phyloP scores from a whole-genome alignment of 2,113 vertebrate species.

The Cavia porcellus region DNA sequence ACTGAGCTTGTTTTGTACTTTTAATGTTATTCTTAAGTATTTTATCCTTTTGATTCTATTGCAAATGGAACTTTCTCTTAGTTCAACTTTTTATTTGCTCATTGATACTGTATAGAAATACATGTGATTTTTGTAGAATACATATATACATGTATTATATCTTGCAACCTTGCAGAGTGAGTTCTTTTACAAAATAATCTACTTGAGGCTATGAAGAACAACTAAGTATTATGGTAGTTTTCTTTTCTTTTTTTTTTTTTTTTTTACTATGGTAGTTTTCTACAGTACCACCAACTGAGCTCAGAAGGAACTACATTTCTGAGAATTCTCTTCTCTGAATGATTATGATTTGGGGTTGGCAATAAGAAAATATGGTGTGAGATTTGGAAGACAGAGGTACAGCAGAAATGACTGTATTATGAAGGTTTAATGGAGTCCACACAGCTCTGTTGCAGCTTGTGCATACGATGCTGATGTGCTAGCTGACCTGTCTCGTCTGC shows the following conservation, averaged over 20 bases:
- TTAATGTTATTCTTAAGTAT: neutral
- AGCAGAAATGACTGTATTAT: too few relatives aligned
- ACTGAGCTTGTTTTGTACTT: neutral
- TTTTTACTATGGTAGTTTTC: neutral
- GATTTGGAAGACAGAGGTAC: neutral
- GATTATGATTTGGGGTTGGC: neutral
- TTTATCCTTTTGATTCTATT: neutral
- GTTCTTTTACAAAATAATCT: neutral
- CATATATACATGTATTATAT: neutral
- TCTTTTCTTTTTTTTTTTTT: too few relatives aligned
- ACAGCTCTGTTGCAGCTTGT: neutral
- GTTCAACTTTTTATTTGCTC: neutral
- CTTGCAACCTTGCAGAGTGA: neutral
- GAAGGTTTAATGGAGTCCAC: neutral
- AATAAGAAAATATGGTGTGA: neutral
- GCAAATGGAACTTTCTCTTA: constrained; percentile 9
- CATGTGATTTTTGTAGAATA: neutral
- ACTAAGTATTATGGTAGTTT: neutral
- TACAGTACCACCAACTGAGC: neutral
- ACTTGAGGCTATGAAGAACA: neutral
- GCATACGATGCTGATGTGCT: neutral
- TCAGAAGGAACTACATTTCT: neutral
- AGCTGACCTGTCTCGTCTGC: neutral
- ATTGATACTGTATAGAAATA: neutral
- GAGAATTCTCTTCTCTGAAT: neutral